Evolutionary conservation across 2,113 vertebrate species (phyloP), one percentile per base, ranked within the genome.

Genomic region (Gallinago media): DNA sequence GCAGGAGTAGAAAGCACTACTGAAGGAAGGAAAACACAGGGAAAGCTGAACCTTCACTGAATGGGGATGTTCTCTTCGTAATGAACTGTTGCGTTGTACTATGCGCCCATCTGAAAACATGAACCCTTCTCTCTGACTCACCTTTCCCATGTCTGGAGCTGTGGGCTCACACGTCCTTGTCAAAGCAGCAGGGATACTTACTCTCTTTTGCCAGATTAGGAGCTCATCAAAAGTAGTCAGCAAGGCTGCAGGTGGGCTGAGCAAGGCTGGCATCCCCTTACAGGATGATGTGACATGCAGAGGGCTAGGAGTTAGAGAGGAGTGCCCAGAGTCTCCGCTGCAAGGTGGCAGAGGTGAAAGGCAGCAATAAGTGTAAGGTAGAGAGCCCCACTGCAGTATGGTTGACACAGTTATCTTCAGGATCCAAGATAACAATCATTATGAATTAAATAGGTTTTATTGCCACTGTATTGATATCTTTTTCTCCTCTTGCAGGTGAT

Each of bases 401-500:
- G 12, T 9, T 58, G 63, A 26, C 6, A 29, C 77, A 14, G 7
- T 40, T 49, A 61, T 66, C 36, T 23, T 50, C 71, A 34, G 79
- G 7, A 55, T 26, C 32, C 38, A 42, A 50, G 74, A 9, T 67
- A 56, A 78, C 34, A 38, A 77, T 31, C 4, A 2, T 22, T 9
- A 6, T 15, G 7, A 56, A 29, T 76, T 36, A 15, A 88, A 21
- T 2, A 29, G 44, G 6, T 21, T 66, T 75, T 59, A 9, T 38
- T 66, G 25, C 36, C 14, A 11, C 32, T 50, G 11, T 22, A 5
- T 4, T 63, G 18, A 67, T 27, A 27, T 13, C 38, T 36, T 8
- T 65, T 10, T 52, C 49, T 95, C 77, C 84, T 97, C 12, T 66
- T 61, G 5, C 92, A 99, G 99, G 99, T 99, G 6, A 99, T 99